phyloP scores from a whole-genome alignment of 2,888 invertebrate genomes.

The Ectobius pallidus region DNA sequence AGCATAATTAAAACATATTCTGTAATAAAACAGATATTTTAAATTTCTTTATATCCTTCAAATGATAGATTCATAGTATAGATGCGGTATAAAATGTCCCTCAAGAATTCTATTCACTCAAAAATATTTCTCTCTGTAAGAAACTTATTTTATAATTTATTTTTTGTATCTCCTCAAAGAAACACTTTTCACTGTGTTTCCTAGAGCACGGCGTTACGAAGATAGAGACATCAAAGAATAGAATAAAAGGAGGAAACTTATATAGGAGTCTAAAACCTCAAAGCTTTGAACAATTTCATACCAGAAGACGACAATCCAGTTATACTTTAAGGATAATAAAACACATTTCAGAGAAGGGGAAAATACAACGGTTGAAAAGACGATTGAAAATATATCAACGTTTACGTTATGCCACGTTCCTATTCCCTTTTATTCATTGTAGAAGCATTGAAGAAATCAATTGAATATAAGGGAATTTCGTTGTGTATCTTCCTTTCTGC shows the following conservation, averaged over 20 bases:
- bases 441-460: not conserved
- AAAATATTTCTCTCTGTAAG: too few species aligned
- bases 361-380: not conserved
- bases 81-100: too few species aligned
- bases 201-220: not conserved
- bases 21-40: too few species aligned
- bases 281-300: not conserved
- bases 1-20: too few species aligned
- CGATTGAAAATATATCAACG: not conserved
- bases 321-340: not conserved
- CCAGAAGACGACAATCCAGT: not conserved
- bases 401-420: not conserved
- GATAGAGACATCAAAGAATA: not conserved
- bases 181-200: too few species aligned
- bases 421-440: not conserved
- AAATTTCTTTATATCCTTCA: too few species aligned
- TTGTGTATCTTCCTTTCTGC: not conserved
- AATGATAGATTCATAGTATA: too few species aligned
- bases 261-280: not conserved
- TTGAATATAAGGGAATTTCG: not conserved
- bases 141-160: too few species aligned
- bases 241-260: too few species aligned
- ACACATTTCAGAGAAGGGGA: not conserved
- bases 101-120: too few species aligned
- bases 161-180: too few species aligned